A percentile compares a stretch with the other conserved stretches of the same genome.
Evolutionary conservation across 2,113 vertebrate species (phyloP).

Genomic region (Poeciliopsis occidentalis): DNA sequence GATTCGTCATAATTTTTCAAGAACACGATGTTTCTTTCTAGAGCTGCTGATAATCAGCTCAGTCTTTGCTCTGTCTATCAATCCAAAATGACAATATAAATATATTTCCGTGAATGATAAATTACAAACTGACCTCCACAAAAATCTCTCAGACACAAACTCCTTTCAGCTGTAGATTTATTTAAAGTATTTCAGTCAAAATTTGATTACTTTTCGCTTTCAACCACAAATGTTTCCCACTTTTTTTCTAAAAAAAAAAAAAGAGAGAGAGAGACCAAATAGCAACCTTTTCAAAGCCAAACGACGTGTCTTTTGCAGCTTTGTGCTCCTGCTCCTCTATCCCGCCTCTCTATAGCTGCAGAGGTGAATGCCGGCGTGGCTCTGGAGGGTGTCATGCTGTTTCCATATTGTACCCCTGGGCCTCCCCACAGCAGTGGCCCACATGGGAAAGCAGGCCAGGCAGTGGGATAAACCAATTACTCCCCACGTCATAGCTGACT

Average conservation of each 20-base stretch:
- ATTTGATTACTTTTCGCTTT: constrained; percentile 64
- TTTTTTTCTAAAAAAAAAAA: neutral
- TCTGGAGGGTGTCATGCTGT: constrained; percentile 75
- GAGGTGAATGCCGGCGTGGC: constrained; percentile 59
- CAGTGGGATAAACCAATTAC: constrained; percentile 81
- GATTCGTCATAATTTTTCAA: no score
- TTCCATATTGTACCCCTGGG: constrained; percentile 76
- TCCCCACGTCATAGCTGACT: constrained; percentile 70
- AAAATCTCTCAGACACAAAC: constrained; percentile 36
- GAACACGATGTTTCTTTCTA: no score
- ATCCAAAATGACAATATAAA: neutral
- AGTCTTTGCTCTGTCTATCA: neutral
- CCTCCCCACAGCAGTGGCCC: constrained; percentile 80
- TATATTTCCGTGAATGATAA: constrained; percentile 27
- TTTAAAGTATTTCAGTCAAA: constrained; percentile 42
- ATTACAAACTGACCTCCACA: constrained; percentile 5
- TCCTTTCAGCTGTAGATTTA: constrained; percentile 40
- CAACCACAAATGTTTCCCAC: constrained; percentile 34
- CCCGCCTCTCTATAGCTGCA: constrained; percentile 43
- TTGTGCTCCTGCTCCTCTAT: constrained; percentile 54
- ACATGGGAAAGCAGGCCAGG: constrained; percentile 80
- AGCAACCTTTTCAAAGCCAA: constrained; percentile 55
- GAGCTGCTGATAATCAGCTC: no score
- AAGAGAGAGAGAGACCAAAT: constrained; percentile 47
- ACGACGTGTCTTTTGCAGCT: constrained; percentile 52